Conservation (phyloP, 2,113 vertebrate species). For the Toxostoma redivivum region DNA sequence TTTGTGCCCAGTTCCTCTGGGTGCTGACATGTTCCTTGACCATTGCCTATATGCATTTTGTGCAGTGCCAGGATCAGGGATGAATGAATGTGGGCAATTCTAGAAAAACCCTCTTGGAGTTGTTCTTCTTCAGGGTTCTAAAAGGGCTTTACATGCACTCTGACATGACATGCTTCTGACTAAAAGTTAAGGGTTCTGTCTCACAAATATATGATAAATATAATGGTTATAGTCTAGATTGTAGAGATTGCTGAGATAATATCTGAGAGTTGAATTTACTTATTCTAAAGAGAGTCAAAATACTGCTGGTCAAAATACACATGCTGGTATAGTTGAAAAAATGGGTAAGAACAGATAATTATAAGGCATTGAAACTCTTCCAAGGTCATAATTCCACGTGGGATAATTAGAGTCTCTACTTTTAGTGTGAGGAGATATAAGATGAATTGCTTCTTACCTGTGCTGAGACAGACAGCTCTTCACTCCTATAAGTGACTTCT, state of each 20-base stretch:
- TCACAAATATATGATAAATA: not conserved
- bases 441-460: slow-evolving; percentile 72
- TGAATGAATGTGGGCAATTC: not conserved
- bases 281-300: not conserved
- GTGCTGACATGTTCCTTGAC: not conserved
- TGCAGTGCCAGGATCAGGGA: not conserved
- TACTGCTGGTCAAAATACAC: not conserved
- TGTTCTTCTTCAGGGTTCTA: not conserved
- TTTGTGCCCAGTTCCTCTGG: not conserved
- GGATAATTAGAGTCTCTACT: not conserved
- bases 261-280: not conserved
- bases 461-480: slow-evolving; percentile 80
- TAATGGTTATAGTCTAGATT: not conserved
- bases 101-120: not conserved
- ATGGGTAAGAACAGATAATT: not conserved
- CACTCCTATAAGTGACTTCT: slow-evolving; percentile 75
- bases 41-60: not conserved
- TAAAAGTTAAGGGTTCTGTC: not conserved
- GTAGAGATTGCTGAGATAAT: not conserved
- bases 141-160: not conserved
- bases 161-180: not conserved
- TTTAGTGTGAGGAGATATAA: not conserved
- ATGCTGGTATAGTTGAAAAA: not conserved
- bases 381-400: not conserved
- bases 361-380: not conserved